Conservation (phyloP, 1,140 invertebrate genomes). For the Adelges cooleyi region DNA sequence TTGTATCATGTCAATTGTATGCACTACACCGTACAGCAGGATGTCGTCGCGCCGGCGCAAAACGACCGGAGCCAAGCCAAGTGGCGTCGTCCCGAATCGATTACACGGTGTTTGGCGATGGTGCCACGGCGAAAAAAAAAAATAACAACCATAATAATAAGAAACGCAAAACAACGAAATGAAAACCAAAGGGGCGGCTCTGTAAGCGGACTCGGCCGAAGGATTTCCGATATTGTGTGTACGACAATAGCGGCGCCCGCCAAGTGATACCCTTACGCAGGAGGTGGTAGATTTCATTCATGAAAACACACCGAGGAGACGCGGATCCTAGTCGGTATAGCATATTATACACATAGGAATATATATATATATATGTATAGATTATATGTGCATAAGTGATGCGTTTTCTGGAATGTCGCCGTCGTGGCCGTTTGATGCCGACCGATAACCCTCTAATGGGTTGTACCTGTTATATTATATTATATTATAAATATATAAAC, state of each 20-base stretch:
- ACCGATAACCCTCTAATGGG: slow-evolving; percentile 15
- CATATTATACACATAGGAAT: no score
- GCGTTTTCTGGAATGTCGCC: background rate
- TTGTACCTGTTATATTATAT: no score
- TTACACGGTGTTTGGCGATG: slow-evolving; percentile 1
- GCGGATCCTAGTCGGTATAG: no score
- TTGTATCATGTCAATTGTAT: no score
- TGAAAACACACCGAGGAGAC: background rate
- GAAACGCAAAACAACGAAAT: no score
- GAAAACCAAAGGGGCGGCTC: no score
- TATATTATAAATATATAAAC: no score
- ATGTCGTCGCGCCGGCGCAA: background rate
- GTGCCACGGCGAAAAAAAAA: background rate
- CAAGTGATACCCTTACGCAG: slow-evolving; percentile 9
- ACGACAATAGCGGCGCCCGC: slow-evolving; percentile 11
- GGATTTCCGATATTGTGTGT: background rate
- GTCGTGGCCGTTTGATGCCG: background rate
- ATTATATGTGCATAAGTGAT: background rate
- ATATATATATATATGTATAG: background rate
- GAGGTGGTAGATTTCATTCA: slow-evolving; percentile 3
- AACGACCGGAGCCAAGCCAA: background rate
- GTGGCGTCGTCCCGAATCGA: slow-evolving; percentile 10
- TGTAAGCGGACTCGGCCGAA: no score
- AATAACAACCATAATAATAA: background rate
- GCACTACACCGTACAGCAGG: no score